Conservation (phyloP, 2,888 invertebrate species). For the Caenorhabditis virilis region DNA sequence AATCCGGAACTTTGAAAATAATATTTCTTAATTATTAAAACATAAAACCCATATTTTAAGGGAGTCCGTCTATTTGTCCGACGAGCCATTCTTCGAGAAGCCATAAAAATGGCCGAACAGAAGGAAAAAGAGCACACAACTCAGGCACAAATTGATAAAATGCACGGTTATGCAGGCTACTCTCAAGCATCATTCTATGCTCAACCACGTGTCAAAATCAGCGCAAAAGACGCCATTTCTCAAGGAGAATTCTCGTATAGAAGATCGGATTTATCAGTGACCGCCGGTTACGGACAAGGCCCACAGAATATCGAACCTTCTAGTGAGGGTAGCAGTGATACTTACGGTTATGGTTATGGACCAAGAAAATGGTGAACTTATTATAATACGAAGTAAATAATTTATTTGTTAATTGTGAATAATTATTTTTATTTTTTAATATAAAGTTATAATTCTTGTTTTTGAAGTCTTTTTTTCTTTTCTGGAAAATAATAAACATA, state of each 20-base stretch:
- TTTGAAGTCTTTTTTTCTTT: too few relatives aligned
- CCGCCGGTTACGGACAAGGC: slow-evolving; percentile 18
- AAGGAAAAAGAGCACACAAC: slow-evolving; percentile 16
- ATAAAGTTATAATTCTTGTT: too few relatives aligned
- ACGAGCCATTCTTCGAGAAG: slow-evolving; percentile 35
- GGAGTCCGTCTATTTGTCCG: slow-evolving; percentile 21
- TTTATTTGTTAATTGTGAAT: too few relatives aligned
- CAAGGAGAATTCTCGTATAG: not conserved
- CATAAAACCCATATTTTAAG: too few relatives aligned
- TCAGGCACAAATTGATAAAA: not conserved
- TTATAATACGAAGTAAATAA: not conserved
- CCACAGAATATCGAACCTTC: not conserved
- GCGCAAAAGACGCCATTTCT: slow-evolving; percentile 7
- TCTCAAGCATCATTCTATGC: too few relatives aligned
- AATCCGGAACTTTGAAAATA: too few relatives aligned
- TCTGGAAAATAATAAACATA: too few relatives aligned
- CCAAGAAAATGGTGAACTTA: slow-evolving; percentile 18
- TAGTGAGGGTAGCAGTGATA: not conserved
- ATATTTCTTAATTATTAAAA: too few relatives aligned
- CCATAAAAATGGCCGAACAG: slow-evolving; percentile 41
- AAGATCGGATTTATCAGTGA: slow-evolving; percentile 9
- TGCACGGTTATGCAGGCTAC: not conserved
- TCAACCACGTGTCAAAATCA: slow-evolving; percentile 7
- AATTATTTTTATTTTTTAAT: too few relatives aligned
- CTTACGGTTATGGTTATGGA: slow-evolving; percentile 19